These are phyloP conservation scores for Diadema setosum DNA, from an alignment of 35 echinoderm and acorn worm species.

Conservation along the genomic window DNA sequence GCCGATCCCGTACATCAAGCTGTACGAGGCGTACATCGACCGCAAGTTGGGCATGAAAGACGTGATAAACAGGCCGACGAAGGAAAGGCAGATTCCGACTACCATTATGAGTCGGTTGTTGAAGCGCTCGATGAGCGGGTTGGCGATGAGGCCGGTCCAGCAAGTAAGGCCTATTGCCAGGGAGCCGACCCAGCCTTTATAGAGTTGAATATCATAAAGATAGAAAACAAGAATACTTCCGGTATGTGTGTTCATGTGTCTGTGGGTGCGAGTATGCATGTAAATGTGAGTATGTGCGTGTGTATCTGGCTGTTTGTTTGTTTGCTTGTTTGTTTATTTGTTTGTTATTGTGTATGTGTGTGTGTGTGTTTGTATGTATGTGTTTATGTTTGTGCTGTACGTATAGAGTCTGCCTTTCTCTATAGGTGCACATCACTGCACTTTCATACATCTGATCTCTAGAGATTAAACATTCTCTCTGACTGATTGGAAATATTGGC, in stretches of 20 bases:
- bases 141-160: slow-evolving; percentile 53
- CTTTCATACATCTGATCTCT: background rate
- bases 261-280: background rate
- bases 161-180: slow-evolving; percentile 76
- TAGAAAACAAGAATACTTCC: background rate
- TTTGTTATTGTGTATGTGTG: no score
- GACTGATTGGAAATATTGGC: background rate
- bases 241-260: background rate
- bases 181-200: slow-evolving; percentile 77
- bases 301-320: no score
- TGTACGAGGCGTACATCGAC: slow-evolving; percentile 59
- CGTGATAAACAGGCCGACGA: slow-evolving; percentile 35
- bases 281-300: no score
- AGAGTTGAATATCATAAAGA: background rate
- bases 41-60: slow-evolving; percentile 51
- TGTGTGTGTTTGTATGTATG: no score
- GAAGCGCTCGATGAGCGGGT: slow-evolving; percentile 56
- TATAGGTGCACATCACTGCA: background rate
- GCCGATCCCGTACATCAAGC: slow-evolving; percentile 63
- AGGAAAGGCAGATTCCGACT: slow-evolving; percentile 53
- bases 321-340: no score
- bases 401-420: background rate
- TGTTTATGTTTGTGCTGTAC: background rate
- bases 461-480: no score
- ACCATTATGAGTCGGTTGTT: slow-evolving; percentile 49